Evolutionary conservation across 2,888 invertebrate species (phyloP).

Genomic region (Hanleya hanleyi): DNA sequence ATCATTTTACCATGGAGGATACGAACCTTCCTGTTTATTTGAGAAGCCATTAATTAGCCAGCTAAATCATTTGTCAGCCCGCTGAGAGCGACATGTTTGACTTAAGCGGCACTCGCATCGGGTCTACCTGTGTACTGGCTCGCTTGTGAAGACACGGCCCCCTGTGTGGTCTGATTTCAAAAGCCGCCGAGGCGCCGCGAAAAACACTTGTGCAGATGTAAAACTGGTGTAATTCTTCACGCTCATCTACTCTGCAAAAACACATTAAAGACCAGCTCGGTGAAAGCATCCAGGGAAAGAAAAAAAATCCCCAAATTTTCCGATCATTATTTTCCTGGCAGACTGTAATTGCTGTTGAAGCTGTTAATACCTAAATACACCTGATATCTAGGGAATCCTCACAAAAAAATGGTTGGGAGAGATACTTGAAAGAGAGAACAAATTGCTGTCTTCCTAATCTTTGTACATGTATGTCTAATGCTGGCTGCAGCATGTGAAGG

Average conservation of each 20-base stretch:
- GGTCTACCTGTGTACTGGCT: neutral
- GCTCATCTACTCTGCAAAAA: neutral
- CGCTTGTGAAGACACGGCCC: neutral
- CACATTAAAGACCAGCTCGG: neutral
- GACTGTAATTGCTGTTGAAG: too few species aligned
- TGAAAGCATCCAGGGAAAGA: too few species aligned
- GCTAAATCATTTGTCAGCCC: neutral
- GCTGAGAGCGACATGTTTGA: neutral
- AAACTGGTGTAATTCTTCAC: neutral
- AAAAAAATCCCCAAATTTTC: too few species aligned
- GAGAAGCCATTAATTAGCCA: neutral
- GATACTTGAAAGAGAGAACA: too few species aligned
- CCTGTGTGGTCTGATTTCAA: neutral
- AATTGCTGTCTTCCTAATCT: too few species aligned
- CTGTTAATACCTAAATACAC: too few species aligned
- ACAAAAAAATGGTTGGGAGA: too few species aligned
- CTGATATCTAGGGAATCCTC: too few species aligned
- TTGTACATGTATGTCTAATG: too few species aligned
- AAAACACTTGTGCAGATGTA: neutral
- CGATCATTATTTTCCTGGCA: too few species aligned
- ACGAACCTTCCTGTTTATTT: neutral
- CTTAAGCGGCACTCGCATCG: neutral
- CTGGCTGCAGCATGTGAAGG: too few species aligned
- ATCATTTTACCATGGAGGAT: neutral
- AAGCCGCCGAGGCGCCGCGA: neutral